Percentiles rank a stretch among this genome's conserved stretches.
These are phyloP conservation scores for Engystomops pustulosus DNA, from an alignment of 2,113 vertebrate species.

Conservation along the genomic window DNA sequence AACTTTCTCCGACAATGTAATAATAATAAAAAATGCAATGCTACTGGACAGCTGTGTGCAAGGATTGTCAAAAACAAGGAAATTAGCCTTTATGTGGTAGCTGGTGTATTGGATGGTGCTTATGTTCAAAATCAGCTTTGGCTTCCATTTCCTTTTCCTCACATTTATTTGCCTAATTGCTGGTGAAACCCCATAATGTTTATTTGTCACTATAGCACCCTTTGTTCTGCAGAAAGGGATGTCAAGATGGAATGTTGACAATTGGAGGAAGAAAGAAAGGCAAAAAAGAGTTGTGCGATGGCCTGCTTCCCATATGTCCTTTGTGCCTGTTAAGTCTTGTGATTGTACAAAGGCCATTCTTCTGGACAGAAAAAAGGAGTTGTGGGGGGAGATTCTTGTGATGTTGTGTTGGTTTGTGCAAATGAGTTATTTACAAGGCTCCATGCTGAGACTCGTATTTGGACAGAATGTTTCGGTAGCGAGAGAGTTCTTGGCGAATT, in stretches of 20 bases:
- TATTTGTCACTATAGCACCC: slow-evolving; percentile 45
- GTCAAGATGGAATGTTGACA: slow-evolving; percentile 47
- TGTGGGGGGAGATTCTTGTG: slow-evolving; percentile 41
- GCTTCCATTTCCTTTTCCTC: slow-evolving; percentile 34
- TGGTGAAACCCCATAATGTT: slow-evolving; percentile 45
- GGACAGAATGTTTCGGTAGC: slow-evolving; percentile 86
- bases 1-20: not conserved
- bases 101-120: slow-evolving; percentile 58
- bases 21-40: slow-evolving; percentile 29
- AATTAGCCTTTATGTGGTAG: slow-evolving; percentile 44
- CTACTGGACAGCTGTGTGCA: slow-evolving; percentile 39
- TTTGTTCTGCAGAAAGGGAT: slow-evolving; percentile 41
- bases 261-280: slow-evolving; percentile 36
- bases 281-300: slow-evolving; percentile 21
- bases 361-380: slow-evolving; percentile 6
- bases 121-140: slow-evolving; percentile 38
- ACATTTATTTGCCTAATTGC: not conserved
- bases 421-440: slow-evolving; percentile 67
- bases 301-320: slow-evolving; percentile 45
- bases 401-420: slow-evolving; percentile 55
- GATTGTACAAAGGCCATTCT: slow-evolving; percentile 1
- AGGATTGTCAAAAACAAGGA: slow-evolving; percentile 48
- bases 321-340: slow-evolving; percentile 22
- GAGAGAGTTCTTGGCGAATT: slow-evolving; percentile 88
- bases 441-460: slow-evolving; percentile 87